A percentile compares a stretch with the other conserved stretches of the same genome.
These are phyloP conservation scores for Trochalopteron elliotii DNA, from an alignment of 2,113 vertebrate genomes.

Conservation along the genomic window DNA sequence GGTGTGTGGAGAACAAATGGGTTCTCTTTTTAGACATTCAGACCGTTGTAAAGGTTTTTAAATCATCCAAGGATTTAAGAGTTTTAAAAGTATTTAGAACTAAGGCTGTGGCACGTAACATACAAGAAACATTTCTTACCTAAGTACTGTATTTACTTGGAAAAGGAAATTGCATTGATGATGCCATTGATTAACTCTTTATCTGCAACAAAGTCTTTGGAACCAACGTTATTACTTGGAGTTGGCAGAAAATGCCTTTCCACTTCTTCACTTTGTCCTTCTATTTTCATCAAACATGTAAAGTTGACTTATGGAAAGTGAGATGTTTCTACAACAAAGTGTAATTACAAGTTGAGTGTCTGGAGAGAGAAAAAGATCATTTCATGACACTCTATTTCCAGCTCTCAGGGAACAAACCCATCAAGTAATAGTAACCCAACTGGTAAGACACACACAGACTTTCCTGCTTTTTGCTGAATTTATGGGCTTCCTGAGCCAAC, in stretches of 20 bases:
- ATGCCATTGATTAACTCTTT: background rate
- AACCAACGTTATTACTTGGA: background rate
- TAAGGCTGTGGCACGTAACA: background rate
- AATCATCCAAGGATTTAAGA: slow-evolving; percentile 10
- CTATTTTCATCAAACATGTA: background rate
- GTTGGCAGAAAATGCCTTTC: background rate
- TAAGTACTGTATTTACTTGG: background rate
- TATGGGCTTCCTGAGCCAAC: slow-evolving; percentile 4
- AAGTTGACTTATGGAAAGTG: background rate
- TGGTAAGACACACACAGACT: background rate
- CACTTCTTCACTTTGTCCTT: background rate
- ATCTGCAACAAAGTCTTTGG: background rate
- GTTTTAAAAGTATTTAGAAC: background rate
- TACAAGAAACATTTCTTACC: background rate
- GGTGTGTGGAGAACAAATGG: slow-evolving; percentile 21
- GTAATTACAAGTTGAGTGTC: background rate
- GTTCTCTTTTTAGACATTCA: slow-evolving; percentile 28
- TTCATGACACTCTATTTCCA: background rate
- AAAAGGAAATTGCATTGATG: slow-evolving; percentile 5
- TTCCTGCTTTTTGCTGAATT: slow-evolving; percentile 5
- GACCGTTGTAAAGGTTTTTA: slow-evolving; percentile 11
- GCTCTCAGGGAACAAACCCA: background rate
- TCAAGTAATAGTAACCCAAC: background rate
- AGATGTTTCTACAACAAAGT: background rate
- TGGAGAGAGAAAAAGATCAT: background rate